Evolutionary conservation across 2,113 vertebrate species (phyloP), one percentile per base, ranked within the genome.

Genomic region (Oncorhynchus kisutch): DNA sequence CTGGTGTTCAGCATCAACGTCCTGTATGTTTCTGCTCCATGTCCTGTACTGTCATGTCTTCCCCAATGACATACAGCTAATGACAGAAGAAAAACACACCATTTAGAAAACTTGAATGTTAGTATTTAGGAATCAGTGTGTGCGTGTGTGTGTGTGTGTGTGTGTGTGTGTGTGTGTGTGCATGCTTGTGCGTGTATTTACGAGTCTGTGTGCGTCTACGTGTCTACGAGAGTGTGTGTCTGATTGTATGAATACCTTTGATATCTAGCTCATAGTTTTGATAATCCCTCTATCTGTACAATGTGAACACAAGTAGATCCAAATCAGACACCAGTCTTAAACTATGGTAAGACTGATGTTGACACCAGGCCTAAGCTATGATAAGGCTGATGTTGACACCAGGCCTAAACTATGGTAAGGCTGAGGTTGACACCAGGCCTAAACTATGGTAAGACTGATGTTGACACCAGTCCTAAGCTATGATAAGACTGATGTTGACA

Each of bases 111-210:
- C 72, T 86, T 87, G 81, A 81, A 87, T 88, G 82, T 89, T 89
- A 92, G 82, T 72, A 81, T 91, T 91, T 92, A 91, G 92, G 92
- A 82, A 91, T 88, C 85, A 92, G 87, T 88, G 88, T 67, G 18
- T 81, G 72, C 81, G 45, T 18, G 70, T 73, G 68, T 81, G 82
- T 51, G 48, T 72, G 68, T 73, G 51, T 34, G 29, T 81, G 51
- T 74, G 70, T 73, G 64, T 29, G 29, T 81, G 59, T 22, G 74
- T 72, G 73, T 62, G 57, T 60, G 51, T 72, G 70, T 70, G 64
- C n/a, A n/a, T n/a, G n/a, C n/a, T n/a, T 25, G 29, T 81, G 72
- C 78, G 29, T 31, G 29, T 31, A 31, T 4, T 31, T 31, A 1
- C 4, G 29, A 31, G 45, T 72, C 29, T 76, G 70, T 72, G 60